Evolutionary conservation across 53 echinoderm and acorn worm species (phyloP), one percentile per base, ranked within the genome.

Genomic region (Paracentrotus lividus): DNA sequence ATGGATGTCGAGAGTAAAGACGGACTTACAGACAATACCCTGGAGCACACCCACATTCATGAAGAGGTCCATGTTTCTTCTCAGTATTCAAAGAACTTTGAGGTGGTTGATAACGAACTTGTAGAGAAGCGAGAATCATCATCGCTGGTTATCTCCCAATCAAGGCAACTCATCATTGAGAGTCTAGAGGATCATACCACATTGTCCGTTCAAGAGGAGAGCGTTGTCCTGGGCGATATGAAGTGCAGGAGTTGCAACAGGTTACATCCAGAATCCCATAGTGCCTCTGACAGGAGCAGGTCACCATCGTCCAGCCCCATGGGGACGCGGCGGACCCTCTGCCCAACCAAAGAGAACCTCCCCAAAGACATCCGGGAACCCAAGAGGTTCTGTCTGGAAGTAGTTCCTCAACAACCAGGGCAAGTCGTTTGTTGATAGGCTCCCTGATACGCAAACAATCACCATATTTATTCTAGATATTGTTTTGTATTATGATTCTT

Each of bases 351-450:
- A 56, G 98, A 98, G 59, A 96, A 96, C 61, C 54, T 95, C 40
- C 95, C 96, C 10, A 95, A 90, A 57, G 94, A 96, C 42, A 86
- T 96, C 21, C 94, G 94, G 23, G 97, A 98, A 65, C 93, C 98
- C 32, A 98, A 98, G 90, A 77, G 98, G 49, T 96, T 97, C 89
- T 96, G 96, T 56, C 93, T 95, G 26, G 94, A 96, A 94, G 95
- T 96, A 67, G 64, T 85, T 24, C 65, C 90, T 14, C 90, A 94
- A 77, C 94, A 94, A 18, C 51, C 59, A 4, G 85, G 85, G 13
- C 90, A 94, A 67, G 94, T 94, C 32, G 90, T 85, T 60, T 94
- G 94, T 51, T 94, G 85, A 90, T 47, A 26, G 29, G n/a, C 52
- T 8, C 8, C 14, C 36, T 26, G 26, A 18, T 81, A 21, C 45